Evolutionary conservation across 2,888 invertebrate species (phyloP), one percentile per base, ranked within the genome.

Genomic region (Sesia apiformis): DNA sequence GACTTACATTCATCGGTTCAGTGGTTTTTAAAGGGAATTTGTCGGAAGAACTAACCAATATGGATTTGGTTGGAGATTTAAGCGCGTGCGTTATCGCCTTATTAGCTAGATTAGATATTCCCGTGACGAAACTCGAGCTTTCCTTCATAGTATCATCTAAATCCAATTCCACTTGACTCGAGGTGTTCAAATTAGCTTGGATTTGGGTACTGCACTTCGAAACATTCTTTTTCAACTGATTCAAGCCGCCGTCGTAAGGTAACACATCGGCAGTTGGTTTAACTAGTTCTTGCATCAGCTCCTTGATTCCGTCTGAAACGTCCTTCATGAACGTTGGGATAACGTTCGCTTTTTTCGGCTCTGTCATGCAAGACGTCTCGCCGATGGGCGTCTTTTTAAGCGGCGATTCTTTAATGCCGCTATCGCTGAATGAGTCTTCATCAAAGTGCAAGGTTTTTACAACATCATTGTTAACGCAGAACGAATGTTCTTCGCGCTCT

Each of bases 81-180:
- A 23, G 23, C 23, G 23, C 23, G 23, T 23, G 23, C 23, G 23
- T 23, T 50, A 50, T 50, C 6, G 39, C 7, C 38, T 50, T 50
- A 4, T 4, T n/a, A 4, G n/a, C n/a, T 5, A 23, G 46, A 5
- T 4, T 8, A 46, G n/a, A 46, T 4, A 5, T 4, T 1, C 8
- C 46, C 7, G n/a, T 46, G 46, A n/a, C 46, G 4, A 46, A 46
- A 50, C 50, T 38, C 4, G 3, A 3, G 23, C 39, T 50, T 4
- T 23, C 39, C 5, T 6, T 50, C 23, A 5, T 5, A 3, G 8
- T 40, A 3, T 3, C n/a, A 5, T 52, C 74, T 1, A 65, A 51
- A 5, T 66, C 63, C 0, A 87, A 46, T 40, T 86, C 87, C 6
- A 87, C 72, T 65, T 88, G 88, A 55, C 87, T 88, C 0, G 88